Evolutionary conservation across 2,888 invertebrate genomes (phyloP).

Genomic region (Yponomeuta plumbellus): DNA sequence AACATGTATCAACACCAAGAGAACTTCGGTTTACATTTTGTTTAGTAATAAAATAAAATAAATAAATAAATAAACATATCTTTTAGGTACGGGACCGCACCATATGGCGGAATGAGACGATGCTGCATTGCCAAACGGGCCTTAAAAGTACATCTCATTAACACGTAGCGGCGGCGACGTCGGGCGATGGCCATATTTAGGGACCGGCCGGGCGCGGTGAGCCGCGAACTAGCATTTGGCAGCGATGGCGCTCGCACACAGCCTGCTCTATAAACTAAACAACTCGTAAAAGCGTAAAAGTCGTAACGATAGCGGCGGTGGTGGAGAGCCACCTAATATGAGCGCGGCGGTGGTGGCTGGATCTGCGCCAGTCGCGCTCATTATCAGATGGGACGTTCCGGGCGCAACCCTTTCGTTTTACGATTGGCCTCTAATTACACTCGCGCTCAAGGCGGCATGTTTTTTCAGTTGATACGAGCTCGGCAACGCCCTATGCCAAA

Average conservation of each 20-base stretch:
- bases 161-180: conserved; percentile 56
- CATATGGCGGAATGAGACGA: background rate
- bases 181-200: conserved; percentile 57
- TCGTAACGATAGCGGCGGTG: conserved; percentile 63
- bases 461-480: conserved; percentile 62
- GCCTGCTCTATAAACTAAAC: conserved; percentile 69
- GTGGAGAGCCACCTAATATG: conserved; percentile 65
- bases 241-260: conserved; percentile 51
- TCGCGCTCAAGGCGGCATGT: conserved; percentile 66
- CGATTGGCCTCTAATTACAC: conserved; percentile 75
- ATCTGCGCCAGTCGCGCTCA: conserved; percentile 70
- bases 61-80: background rate
- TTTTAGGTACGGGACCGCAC: background rate
- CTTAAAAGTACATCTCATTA: conserved; percentile 66
- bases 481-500: conserved; percentile 56
- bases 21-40: no score
- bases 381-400: conserved; percentile 73
- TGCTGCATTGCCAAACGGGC: conserved; percentile 52
- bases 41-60: no score
- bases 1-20: no score
- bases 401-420: conserved; percentile 72
- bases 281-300: conserved; percentile 77
- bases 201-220: conserved; percentile 58
- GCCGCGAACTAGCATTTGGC: conserved; percentile 75
- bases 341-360: conserved; percentile 52